These are phyloP conservation scores for Aix galericulata DNA, from an alignment of 2,113 vertebrate genomes.

Conservation along the genomic window DNA sequence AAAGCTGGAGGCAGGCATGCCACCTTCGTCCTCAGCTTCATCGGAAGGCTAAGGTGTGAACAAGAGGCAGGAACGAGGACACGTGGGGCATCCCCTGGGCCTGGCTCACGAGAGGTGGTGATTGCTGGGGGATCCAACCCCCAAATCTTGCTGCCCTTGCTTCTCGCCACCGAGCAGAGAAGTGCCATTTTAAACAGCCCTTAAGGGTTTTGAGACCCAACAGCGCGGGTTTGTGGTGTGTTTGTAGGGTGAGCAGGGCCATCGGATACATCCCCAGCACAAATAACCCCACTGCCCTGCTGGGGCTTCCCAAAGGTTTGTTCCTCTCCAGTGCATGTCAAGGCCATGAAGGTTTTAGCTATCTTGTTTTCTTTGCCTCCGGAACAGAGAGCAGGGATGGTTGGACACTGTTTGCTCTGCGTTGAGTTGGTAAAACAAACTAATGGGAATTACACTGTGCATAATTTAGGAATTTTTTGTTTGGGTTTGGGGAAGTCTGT, in stretches of 20 bases:
- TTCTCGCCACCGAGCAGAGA: neutral
- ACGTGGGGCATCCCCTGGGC: neutral
- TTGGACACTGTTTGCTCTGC: neutral
- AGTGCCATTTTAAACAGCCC: neutral
- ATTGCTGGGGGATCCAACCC: neutral
- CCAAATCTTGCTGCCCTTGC: rapidly evolving
- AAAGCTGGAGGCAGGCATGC: neutral
- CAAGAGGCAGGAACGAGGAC: neutral
- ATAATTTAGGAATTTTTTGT: neutral
- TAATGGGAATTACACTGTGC: neutral
- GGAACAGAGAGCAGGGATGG: neutral
- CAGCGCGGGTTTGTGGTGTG: neutral
- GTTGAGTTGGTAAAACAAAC: neutral
- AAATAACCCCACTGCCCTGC: neutral
- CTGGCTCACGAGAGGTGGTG: neutral
- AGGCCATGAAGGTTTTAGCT: neutral
- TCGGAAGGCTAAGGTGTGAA: rapidly evolving
- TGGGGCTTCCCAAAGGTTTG: neutral
- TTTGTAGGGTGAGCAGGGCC: neutral
- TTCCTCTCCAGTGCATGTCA: neutral
- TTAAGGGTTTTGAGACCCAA: neutral
- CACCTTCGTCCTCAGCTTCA: neutral
- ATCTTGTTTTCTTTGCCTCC: neutral
- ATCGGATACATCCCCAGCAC: neutral
- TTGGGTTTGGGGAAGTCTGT: neutral